Conservation (phyloP, 2,888 invertebrate genomes). For the Marasmarcha lunaedactyla region DNA sequence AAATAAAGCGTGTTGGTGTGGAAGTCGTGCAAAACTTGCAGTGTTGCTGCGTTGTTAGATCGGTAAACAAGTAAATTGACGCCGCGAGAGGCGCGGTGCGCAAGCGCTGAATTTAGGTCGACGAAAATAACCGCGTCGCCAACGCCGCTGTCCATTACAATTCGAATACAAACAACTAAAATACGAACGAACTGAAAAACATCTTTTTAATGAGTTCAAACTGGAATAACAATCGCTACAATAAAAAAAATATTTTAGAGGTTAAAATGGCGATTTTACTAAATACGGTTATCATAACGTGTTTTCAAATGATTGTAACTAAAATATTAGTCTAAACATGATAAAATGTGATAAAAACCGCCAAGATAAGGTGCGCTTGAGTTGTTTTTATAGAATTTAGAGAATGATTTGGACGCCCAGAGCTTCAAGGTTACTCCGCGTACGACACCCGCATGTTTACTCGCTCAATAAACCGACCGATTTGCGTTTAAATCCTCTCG, state of each 20-base stretch:
- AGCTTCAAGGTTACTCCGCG: conserved; percentile 58
- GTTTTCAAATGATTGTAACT: conserved; percentile 5
- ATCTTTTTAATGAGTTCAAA: no score
- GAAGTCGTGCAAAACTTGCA: not conserved
- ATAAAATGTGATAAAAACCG: conserved; percentile 41
- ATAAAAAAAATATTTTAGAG: no score
- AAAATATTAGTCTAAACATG: conserved; percentile 25
- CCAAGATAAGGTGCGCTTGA: conserved; percentile 30
- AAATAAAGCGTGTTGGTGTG: not conserved
- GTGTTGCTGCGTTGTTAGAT: not conserved
- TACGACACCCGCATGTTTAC: conserved; percentile 33
- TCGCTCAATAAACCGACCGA: conserved; percentile 26
- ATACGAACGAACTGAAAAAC: no score
- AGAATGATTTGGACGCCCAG: conserved; percentile 14
- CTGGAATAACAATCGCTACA: no score
- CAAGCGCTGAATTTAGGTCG: conserved; percentile 61
- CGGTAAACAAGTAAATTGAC: conserved; percentile 7
- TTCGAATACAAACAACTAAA: no score
- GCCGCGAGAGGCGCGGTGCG: conserved; percentile 17
- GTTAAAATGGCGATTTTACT: no score
- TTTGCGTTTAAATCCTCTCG: conserved; percentile 21
- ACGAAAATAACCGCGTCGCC: conserved; percentile 51
- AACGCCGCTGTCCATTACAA: conserved; percentile 34
- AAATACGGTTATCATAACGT: not conserved
- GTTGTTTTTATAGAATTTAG: conserved; percentile 30